Conservation (phyloP, 2,113 vertebrate species). For the Arothron firmamentum region DNA sequence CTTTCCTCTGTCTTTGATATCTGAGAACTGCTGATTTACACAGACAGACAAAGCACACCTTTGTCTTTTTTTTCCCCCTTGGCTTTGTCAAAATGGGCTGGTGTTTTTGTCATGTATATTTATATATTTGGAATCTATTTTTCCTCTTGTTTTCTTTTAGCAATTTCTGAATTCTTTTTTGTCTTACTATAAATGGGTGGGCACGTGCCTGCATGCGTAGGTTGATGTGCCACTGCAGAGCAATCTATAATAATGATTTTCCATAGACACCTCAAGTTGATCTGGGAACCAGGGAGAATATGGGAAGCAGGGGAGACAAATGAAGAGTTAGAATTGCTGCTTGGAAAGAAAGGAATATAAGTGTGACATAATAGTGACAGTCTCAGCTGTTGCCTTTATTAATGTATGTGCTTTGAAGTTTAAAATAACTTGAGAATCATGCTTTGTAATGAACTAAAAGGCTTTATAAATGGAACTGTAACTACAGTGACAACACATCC, state of each 20-base stretch:
- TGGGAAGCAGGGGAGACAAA: neutral
- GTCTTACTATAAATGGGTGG: neutral
- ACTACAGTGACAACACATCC: too few relatives aligned
- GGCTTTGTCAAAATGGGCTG: too few relatives aligned
- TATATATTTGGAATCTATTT: too few relatives aligned
- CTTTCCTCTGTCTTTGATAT: neutral
- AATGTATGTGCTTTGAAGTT: too few relatives aligned
- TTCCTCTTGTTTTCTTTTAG: too few relatives aligned
- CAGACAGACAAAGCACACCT: neutral
- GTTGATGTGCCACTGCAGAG: neutral
- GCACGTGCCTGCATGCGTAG: neutral
- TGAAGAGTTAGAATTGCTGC: neutral
- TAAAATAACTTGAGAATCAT: too few relatives aligned
- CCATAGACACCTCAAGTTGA: conserved; percentile 6
- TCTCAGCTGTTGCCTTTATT: too few relatives aligned
- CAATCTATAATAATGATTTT: conserved; percentile 6
- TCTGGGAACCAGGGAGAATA: conserved; percentile 1
- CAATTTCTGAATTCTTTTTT: too few relatives aligned
- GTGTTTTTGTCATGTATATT: too few relatives aligned
- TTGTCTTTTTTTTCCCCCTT: neutral
- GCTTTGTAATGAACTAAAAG: too few relatives aligned
- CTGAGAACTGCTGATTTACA: neutral
- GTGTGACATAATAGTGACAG: neutral
- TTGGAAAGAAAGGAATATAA: neutral
- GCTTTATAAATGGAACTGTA: too few relatives aligned